Percentiles rank a stretch among this genome's conserved stretches.
phyloP scores from a whole-genome alignment of 2,888 invertebrate species.

The Drosophila greeni region DNA sequence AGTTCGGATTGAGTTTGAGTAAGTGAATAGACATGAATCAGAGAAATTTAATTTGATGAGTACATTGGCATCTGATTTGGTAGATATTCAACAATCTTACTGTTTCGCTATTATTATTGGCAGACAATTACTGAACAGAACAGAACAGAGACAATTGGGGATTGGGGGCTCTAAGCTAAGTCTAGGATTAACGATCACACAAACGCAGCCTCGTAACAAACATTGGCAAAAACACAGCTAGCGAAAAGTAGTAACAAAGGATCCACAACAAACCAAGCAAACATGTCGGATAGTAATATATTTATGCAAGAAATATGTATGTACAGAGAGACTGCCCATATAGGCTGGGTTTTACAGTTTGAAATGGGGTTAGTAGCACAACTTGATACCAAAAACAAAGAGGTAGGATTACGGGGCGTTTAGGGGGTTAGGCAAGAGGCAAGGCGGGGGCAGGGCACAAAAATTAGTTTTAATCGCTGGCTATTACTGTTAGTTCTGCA shows the following conservation, averaged over 20 bases:
- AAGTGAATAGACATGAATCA: constrained; percentile 72
- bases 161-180: constrained; percentile 19
- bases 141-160: constrained; percentile 28
- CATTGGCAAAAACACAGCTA: constrained; percentile 37
- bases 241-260: constrained; percentile 33
- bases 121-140: constrained; percentile 35
- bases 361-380: constrained; percentile 61
- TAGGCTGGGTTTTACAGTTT: constrained; percentile 37
- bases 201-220: constrained; percentile 21
- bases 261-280: constrained; percentile 50
- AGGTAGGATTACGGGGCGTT: constrained; percentile 15
- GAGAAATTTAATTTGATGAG: constrained; percentile 63
- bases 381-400: constrained; percentile 46
- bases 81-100: constrained; percentile 40
- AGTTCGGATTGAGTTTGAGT: constrained; percentile 70
- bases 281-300: constrained; percentile 31
- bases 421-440: constrained; percentile 14
- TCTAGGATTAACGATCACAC: constrained; percentile 20
- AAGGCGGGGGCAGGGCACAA: constrained; percentile 14
- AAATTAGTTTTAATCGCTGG: constrained; percentile 43
- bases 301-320: constrained; percentile 33
- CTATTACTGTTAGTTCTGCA: constrained; percentile 34
- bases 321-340: constrained; percentile 41
- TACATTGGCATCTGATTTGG: constrained; percentile 43
- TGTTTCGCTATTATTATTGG: constrained; percentile 25